Base-by-base conservation (phyloP, 2,888 invertebrate genomes). In the Tetropium fuscum region DNA sequence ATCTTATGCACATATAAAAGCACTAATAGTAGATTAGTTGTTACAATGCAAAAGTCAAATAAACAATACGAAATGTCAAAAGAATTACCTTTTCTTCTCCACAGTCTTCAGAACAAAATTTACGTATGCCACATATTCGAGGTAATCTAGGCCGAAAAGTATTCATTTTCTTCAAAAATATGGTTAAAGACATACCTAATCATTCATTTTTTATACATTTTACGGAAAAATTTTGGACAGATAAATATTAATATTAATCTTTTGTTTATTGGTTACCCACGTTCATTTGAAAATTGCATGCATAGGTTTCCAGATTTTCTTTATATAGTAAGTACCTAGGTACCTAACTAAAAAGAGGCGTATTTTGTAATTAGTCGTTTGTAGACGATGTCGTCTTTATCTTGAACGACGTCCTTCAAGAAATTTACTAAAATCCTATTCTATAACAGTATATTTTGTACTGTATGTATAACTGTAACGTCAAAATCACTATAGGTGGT, bases 191-290 rank as follows among this genome's bases (percentile, higher is more conserved):
- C 68, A 70, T 69, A 38, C 51, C 59, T 57, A 44, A 55, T 45
- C 51, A 47, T 47, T 59, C 58, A 51, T 63, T 56, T 63, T 63
- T 61, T 60, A 63, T 51, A 51, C 59, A 66, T 68, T 60, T 66
- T 58, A 58, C 58, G 53, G 43, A 57, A 70, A 64, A 73, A 72
- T 74, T 75, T 75, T 58, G 69, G 63, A 61, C 60, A 62, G 44
- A 57, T 60, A 61, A 56, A 66, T 59, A 40, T 47, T 58, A 60
- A 55, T 49, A 38, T 47, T 40, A 32, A 44, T 51, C 53, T 40
- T 45, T 63, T 66, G 66, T 66, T 66, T 63, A 61, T 61, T 59
- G 55, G 66, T 63, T 63, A 58, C 66, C 59, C 27, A 13, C 53
- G 59, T 61, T 51, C 36, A 38, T 40, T 51, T 51, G 51, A 51